Conservation (phyloP, 2,888 invertebrate genomes). For the Linnaemya vulpina region DNA sequence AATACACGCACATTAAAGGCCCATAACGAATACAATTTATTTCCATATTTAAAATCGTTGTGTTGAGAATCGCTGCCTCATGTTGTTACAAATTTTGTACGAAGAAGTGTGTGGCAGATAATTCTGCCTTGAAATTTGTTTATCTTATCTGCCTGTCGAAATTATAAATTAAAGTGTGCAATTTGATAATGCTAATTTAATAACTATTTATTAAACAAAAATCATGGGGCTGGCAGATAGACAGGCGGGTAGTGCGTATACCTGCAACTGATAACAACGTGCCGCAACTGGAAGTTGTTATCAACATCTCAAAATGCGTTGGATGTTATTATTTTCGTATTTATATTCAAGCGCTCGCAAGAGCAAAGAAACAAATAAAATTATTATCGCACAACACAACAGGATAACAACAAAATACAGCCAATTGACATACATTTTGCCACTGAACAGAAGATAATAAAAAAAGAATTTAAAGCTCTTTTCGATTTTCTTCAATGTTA, state of each 20-base stretch:
- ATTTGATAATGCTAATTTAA: neutral
- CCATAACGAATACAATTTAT: no score
- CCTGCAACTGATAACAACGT: neutral
- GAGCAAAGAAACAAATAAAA: neutral
- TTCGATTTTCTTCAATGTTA: neutral
- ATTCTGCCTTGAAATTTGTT: no score
- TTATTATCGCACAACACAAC: neutral
- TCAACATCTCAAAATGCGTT: neutral
- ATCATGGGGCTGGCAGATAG: neutral
- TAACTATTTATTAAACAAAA: neutral
- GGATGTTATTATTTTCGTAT: neutral
- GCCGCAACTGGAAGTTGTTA: neutral
- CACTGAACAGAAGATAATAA: neutral
- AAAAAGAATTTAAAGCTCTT: neutral
- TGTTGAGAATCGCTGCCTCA: no score
- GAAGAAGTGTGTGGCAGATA: no score
- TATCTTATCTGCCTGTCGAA: neutral
- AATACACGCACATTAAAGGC: no score
- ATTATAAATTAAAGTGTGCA: neutral
- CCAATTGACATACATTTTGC: constrained; percentile 26
- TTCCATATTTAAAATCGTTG: no score
- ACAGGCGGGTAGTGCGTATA: constrained; percentile 12
- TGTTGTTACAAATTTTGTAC: no score
- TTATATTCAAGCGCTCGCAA: neutral
- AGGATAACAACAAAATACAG: neutral